phyloP scores from a whole-genome alignment of 30 jellyfish, hydroid and myxozoan species.

The Cassiopea xamachana region DNA sequence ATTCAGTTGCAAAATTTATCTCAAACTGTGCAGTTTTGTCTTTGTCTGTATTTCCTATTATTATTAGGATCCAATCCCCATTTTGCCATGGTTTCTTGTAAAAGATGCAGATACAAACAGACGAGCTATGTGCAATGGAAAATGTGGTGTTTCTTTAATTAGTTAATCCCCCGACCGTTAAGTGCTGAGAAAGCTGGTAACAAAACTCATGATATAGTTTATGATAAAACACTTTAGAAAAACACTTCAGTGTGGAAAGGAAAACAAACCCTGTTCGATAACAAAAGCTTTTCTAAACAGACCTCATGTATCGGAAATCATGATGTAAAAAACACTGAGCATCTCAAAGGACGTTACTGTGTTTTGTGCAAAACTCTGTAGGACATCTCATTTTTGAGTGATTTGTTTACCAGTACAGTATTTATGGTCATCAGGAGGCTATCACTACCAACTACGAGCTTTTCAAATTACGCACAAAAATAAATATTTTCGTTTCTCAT shows the following conservation, averaged over 20 bases:
- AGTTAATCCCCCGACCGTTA: slow-evolving; percentile 45
- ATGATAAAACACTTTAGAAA: slow-evolving; percentile 3
- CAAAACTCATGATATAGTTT: slow-evolving; percentile 26
- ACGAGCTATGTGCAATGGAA: not conserved
- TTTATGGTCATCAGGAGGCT: slow-evolving; percentile 29
- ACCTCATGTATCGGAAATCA: slow-evolving; percentile 57
- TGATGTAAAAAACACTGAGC: slow-evolving; percentile 22
- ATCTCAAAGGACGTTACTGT: slow-evolving; percentile 22
- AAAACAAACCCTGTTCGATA: slow-evolving; percentile 39
- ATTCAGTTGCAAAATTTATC: too few relatives aligned
- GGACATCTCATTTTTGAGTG: slow-evolving; percentile 32
- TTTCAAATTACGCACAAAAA: slow-evolving; percentile 12
- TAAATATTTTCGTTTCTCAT: slow-evolving; percentile 12
- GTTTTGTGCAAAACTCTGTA: slow-evolving; percentile 8
- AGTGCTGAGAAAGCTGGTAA: slow-evolving; percentile 38
- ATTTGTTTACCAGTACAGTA: slow-evolving; percentile 47
- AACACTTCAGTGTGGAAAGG: slow-evolving; percentile 19
- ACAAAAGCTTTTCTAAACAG: slow-evolving; percentile 12
- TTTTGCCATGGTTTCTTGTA: too few relatives aligned
- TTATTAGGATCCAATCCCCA: too few relatives aligned
- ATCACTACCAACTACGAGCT: slow-evolving; percentile 25
- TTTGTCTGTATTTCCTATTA: too few relatives aligned
- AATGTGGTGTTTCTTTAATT: not conserved
- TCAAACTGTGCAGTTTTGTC: too few relatives aligned
- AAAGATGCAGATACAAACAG: not conserved